A percentile compares a stretch with the other conserved stretches of the same genome.
Evolutionary conservation across 1,140 invertebrate genomes (phyloP).

Genomic region (Drosophila obscura): DNA sequence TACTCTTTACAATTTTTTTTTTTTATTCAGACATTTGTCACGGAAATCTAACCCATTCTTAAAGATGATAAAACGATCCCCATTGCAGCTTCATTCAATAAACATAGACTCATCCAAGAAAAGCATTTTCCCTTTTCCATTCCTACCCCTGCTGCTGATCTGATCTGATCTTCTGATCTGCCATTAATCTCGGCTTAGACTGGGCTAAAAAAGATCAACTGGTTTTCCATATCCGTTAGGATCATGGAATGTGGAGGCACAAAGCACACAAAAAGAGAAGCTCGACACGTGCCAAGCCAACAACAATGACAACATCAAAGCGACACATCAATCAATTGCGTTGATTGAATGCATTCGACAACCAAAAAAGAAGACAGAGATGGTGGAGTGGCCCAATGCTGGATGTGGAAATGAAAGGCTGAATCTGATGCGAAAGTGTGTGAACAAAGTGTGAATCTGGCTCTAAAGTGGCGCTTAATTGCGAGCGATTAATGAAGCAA

Average conservation of each 20-base stretch:
- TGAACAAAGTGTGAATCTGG: constrained; percentile 61
- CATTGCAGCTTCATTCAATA: too few relatives aligned
- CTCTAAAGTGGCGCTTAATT: constrained; percentile 77
- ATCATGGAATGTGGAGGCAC: constrained; percentile 42
- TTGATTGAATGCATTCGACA: constrained; percentile 52
- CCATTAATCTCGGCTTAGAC: constrained; percentile 27
- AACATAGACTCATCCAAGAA: too few relatives aligned
- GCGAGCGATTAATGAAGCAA: constrained; percentile 77
- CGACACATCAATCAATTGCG: constrained; percentile 50
- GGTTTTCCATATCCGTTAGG: constrained; percentile 45
- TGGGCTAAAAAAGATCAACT: neutral
- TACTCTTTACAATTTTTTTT: too few relatives aligned
- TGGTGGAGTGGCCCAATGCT: neutral
- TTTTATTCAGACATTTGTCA: too few relatives aligned
- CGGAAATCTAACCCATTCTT: too few relatives aligned
- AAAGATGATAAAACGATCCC: too few relatives aligned
- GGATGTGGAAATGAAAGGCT: constrained; percentile 5
- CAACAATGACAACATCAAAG: constrained; percentile 17
- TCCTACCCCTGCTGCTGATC: too few relatives aligned
- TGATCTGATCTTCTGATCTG: too few relatives aligned
- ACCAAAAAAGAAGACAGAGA: neutral
- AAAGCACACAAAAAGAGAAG: constrained; percentile 3
- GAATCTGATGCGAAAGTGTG: constrained; percentile 35
- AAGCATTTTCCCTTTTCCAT: too few relatives aligned
- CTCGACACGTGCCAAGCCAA: constrained; percentile 39